phyloP scores from a whole-genome alignment of 2,888 invertebrate genomes.

The Onchidella celtica region DNA sequence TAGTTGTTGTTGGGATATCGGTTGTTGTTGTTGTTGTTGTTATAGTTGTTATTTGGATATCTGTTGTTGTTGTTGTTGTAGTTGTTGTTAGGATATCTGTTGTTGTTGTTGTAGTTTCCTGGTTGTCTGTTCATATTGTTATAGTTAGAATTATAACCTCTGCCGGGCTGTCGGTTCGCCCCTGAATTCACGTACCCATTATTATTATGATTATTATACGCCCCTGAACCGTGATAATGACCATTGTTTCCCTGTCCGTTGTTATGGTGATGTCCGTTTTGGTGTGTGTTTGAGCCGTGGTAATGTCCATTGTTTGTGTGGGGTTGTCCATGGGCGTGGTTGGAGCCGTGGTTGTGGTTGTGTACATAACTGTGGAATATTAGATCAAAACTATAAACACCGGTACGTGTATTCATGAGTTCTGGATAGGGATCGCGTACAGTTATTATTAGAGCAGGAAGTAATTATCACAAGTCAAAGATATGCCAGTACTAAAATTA shows the following conservation, averaged over 20 bases:
- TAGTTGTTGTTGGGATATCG: not conserved
- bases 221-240: not conserved
- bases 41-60: not conserved
- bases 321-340: too few species aligned
- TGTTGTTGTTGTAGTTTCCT: not conserved
- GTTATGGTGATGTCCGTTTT: not conserved
- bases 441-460: too few species aligned
- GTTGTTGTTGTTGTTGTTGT: not conserved
- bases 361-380: too few species aligned
- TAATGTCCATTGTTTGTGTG: too few species aligned
- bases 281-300: not conserved
- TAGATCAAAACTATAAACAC: too few species aligned
- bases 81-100: not conserved
- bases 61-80: not conserved
- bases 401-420: too few species aligned
- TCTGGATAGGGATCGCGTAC: too few species aligned
- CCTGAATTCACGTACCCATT: too few species aligned
- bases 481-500: too few species aligned
- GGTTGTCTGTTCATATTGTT: not conserved
- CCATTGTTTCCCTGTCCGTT: not conserved
- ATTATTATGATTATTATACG: not conserved
- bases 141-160: not conserved
- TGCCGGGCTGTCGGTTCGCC: not conserved
- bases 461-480: too few species aligned
- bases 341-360: too few species aligned